These are phyloP conservation scores for Agrotis segetum DNA, from an alignment of 2,888 invertebrate species.

Conservation along the genomic window DNA sequence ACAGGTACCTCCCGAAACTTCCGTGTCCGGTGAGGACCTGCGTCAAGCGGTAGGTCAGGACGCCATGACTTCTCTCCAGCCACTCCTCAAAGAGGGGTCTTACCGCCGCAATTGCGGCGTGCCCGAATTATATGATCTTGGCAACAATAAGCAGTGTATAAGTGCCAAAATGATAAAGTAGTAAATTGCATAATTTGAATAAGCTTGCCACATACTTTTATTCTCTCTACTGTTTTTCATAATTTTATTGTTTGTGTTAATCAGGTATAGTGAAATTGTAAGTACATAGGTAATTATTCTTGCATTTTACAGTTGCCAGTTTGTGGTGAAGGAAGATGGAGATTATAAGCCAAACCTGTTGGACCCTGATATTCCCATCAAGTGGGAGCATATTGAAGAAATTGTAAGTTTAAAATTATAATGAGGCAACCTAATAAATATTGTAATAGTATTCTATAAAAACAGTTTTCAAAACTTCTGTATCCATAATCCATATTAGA, in stretches of 20 bases:
- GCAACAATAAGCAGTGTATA: neutral
- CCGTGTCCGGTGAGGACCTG: too few relatives aligned
- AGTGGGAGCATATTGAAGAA: conserved; percentile 98
- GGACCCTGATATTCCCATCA: conserved; percentile 97
- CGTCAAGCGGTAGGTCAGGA: too few relatives aligned
- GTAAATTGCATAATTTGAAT: neutral
- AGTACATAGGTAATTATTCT: neutral
- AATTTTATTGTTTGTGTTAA: neutral
- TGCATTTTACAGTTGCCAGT: conserved; percentile 95
- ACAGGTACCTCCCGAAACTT: too few relatives aligned
- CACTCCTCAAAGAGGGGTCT: too few relatives aligned
- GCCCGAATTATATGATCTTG: too few relatives aligned
- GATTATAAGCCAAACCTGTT: conserved; percentile 95
- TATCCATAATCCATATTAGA: too few relatives aligned
- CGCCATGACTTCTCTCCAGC: too few relatives aligned
- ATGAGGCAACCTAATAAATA: neutral
- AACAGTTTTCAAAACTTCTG: neutral
- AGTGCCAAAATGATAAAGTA: neutral
- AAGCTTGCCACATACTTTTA: neutral
- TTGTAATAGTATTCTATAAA: neutral
- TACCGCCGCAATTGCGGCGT: too few relatives aligned
- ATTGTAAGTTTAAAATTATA: conserved; percentile 92
- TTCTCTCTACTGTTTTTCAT: neutral
- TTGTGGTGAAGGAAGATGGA: conserved; percentile 96
- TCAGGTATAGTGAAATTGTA: neutral